Conservation (phyloP, 1,140 invertebrate species). For the Chymomyza costata region DNA sequence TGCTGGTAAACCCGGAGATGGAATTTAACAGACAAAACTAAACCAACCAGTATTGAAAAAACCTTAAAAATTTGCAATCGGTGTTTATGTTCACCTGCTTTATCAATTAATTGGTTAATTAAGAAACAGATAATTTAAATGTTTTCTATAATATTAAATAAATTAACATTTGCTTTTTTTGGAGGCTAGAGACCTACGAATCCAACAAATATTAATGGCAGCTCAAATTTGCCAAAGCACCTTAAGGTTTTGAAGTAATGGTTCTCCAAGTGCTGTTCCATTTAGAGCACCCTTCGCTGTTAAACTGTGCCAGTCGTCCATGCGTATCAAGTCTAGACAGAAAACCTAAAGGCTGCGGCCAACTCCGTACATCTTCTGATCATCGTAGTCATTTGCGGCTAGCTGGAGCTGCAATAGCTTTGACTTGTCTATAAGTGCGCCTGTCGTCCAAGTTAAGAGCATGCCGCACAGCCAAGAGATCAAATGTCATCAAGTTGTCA, state of each 20-base stretch:
- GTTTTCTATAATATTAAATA: no score
- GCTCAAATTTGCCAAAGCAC: slow-evolving; percentile 14
- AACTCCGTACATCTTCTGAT: slow-evolving; percentile 37
- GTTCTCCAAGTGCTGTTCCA: slow-evolving; percentile 16
- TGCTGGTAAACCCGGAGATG: no score
- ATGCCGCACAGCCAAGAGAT: slow-evolving; percentile 48
- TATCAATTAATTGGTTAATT: no score
- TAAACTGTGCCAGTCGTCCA: no score
- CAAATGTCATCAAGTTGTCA: slow-evolving; percentile 73
- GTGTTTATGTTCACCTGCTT: no score
- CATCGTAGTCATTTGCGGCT: slow-evolving; percentile 64
- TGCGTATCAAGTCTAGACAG: neutral
- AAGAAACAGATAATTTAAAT: no score
- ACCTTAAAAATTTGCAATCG: no score
- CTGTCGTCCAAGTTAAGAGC: neutral
- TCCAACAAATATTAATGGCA: neutral
- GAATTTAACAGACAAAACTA: no score
- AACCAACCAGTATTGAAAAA: no score
- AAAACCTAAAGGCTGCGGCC: neutral
- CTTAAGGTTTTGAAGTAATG: neutral
- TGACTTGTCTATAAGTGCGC: slow-evolving; percentile 14
- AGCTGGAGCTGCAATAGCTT: slow-evolving; percentile 10
- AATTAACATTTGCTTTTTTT: no score
- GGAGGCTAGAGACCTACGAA: no score
- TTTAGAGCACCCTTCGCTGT: slow-evolving; percentile 4